These are phyloP conservation scores for Coenonympha glycerion DNA, from an alignment of 2,888 invertebrate genomes.

Conservation along the genomic window DNA sequence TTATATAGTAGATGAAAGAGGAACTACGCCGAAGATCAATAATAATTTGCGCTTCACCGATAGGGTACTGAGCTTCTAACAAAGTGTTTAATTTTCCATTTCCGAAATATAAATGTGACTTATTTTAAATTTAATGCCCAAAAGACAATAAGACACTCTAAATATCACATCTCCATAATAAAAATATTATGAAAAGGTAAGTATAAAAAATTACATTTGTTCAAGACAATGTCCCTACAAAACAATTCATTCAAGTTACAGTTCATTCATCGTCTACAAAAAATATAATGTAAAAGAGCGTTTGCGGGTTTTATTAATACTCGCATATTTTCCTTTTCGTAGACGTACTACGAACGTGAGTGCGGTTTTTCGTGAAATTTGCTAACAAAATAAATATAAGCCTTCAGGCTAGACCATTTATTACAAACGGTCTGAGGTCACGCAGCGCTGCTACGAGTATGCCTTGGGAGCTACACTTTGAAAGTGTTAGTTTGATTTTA, in stretches of 20 bases:
- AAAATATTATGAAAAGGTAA: too few species aligned
- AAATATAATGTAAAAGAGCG: neutral
- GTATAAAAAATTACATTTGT: too few species aligned
- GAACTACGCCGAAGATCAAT: too few species aligned
- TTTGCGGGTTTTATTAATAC: neutral
- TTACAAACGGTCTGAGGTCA: neutral
- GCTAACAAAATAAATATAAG: neutral
- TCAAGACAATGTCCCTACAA: too few species aligned
- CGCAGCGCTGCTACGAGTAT: neutral
- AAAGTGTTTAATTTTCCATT: too few species aligned
- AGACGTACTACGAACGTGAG: neutral
- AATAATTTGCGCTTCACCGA: too few species aligned
- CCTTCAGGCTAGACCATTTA: neutral
- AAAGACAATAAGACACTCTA: too few species aligned
- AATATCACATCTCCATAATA: too few species aligned
- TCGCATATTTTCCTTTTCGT: neutral
- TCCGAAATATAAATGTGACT: too few species aligned
- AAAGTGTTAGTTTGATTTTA: neutral
- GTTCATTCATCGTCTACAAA: neutral
- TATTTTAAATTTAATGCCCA: too few species aligned
- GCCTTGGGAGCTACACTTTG: neutral
- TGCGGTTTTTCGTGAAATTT: neutral
- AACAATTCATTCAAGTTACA: neutral
- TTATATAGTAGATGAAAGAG: too few species aligned
- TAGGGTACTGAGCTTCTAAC: too few species aligned